A percentile compares a stretch with the other conserved stretches of the same genome.
These are phyloP conservation scores for Scomber japonicus DNA, from an alignment of 2,113 vertebrate species.

Conservation along the genomic window DNA sequence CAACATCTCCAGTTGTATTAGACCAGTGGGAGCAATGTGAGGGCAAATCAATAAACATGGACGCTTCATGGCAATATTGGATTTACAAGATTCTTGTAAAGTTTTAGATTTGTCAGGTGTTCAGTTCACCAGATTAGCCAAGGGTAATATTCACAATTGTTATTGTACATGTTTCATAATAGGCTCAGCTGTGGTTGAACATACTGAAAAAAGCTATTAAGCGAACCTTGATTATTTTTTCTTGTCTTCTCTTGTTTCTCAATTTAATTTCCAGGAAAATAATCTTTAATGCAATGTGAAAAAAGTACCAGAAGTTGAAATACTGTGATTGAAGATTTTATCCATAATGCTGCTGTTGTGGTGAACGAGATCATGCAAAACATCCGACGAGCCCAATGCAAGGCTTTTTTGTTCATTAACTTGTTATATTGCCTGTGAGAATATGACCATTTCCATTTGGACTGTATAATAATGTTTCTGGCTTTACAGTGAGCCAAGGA, in stretches of 20 bases:
- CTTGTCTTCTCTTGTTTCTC: too few species aligned
- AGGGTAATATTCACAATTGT: neutral
- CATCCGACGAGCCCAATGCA: neutral
- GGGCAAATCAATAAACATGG: conserved; percentile 1
- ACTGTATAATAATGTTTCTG: neutral
- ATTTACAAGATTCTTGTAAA: neutral
- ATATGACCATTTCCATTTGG: neutral
- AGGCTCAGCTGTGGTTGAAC: too few species aligned
- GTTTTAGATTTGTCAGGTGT: neutral
- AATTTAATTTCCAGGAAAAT: too few species aligned
- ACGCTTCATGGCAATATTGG: neutral
- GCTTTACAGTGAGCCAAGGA: neutral
- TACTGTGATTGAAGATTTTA: too few species aligned
- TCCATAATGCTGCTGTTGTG: too few species aligned
- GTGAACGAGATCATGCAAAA: too few species aligned
- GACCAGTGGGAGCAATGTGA: neutral
- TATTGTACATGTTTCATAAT: neutral
- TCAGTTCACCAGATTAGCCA: neutral
- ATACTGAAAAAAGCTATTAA: too few species aligned
- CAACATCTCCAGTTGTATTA: neutral
- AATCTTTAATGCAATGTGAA: too few species aligned
- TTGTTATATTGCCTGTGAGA: neutral
- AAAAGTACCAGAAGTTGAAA: too few species aligned
- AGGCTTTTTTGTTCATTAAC: too few species aligned
- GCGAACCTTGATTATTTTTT: too few species aligned